Evolutionary conservation across 2,888 invertebrate genomes (phyloP), one percentile per base, ranked within the genome.

Genomic region (Yponomeuta evonymella): DNA sequence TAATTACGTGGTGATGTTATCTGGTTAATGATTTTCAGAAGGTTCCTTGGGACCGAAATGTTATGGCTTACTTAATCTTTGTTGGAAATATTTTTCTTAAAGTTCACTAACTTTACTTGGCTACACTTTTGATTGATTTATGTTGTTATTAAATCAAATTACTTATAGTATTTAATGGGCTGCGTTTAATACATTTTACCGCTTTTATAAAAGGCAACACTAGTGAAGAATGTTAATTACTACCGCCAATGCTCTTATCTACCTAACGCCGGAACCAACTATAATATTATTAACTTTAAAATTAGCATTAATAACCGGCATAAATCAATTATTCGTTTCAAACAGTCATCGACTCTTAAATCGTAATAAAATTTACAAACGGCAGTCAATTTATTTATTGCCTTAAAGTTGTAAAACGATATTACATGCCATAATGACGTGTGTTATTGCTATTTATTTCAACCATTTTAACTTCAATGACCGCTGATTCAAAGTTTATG

Each of bases 351-450:
- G 89, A 90, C 87, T 90, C 88, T 90, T 89, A 90, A 92, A 91
- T 91, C 86, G 89, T 88, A 90, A 91, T 92, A 91, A 91, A 91
- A 88, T 90, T 83, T 87, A 90, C 88, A 86, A 90, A 85, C 90
- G 85, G 89, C 90, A 90, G 89, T 90, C 88, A 88, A 89, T 90
- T 85, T 89, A 90, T 91, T 92, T 91, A 91, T 89, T 89, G 86
- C 90, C 84, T 85, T 86, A 83, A 88, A 90, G 92, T 89, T 90
- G 91, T 92, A 89, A 91, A 92, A 86, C 88, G 83, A 90, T 91
- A 90, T 91, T 89, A 90, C 87, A 90, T 86, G 86, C 84, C 82
- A 86, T 91, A 90, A 91, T 91, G 86, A 90, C 81, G 89, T 88
- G 89, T 89, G 89, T 87, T 89, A 90, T 88, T 89, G 89, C 86